Conservation (phyloP, 2,797 vertebrate species). For the Cephalopachus bancanus region DNA sequence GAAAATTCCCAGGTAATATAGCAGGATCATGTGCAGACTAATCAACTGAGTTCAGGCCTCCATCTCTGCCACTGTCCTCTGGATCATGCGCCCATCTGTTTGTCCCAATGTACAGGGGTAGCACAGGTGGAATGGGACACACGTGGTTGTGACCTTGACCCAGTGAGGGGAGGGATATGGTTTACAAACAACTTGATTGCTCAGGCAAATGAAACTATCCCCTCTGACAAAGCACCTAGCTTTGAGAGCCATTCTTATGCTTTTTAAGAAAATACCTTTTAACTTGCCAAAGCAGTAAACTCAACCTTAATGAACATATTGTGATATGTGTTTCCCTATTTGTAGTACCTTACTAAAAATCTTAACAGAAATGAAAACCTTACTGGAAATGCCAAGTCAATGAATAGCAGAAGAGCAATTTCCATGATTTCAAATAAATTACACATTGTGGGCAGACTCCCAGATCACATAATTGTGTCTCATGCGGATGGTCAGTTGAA, state of each 20-base stretch:
- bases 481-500: too few species aligned
- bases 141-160: background rate
- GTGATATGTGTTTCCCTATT: background rate
- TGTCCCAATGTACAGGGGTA: background rate
- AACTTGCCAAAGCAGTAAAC: background rate
- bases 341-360: background rate
- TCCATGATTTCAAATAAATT: conserved; percentile 27
- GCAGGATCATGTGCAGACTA: background rate
- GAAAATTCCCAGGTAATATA: background rate
- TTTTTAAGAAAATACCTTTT: background rate
- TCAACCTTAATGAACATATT: background rate
- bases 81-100: background rate
- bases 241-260: background rate
- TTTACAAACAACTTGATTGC: background rate
- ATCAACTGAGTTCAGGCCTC: background rate
- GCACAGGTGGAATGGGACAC: background rate
- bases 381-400: background rate
- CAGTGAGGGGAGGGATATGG: too few species aligned
- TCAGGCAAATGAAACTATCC: background rate
- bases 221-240: background rate
- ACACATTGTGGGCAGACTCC: background rate
- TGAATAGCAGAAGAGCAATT: background rate
- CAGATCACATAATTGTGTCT: background rate
- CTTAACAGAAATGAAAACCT: background rate
- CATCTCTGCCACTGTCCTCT: background rate